These are phyloP conservation scores for Camponotus pennsylvanicus DNA, from an alignment of 1,140 invertebrate genomes.

Conservation along the genomic window DNA sequence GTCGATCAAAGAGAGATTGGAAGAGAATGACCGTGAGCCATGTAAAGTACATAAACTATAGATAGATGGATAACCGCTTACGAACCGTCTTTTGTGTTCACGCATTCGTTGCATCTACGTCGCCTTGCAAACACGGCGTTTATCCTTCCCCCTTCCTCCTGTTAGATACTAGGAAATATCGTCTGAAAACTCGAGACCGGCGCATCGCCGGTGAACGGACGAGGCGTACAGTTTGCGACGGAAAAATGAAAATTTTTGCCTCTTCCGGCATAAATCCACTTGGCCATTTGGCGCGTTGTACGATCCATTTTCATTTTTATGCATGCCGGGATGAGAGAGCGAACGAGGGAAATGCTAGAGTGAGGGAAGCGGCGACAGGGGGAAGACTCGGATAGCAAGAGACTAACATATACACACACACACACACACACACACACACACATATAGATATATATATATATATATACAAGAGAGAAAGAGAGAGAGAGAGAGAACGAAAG, in stretches of 20 bases:
- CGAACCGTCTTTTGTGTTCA: not conserved
- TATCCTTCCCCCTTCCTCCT: not conserved
- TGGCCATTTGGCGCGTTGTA: constrained; percentile 64
- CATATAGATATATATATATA: too few species aligned
- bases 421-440: too few species aligned
- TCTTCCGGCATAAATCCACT: constrained; percentile 66
- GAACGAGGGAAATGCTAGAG: constrained; percentile 18
- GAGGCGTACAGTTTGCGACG: constrained; percentile 51
- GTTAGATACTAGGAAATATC: constrained; percentile 32
- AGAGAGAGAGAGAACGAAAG: not conserved
- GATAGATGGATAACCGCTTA: constrained; percentile 23
- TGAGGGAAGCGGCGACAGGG: constrained; percentile 14
- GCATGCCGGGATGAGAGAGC: constrained; percentile 47
- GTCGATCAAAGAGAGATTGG: constrained; percentile 47
- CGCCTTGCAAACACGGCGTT: not conserved
- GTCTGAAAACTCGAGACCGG: constrained; percentile 30
- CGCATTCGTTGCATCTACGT: not conserved
- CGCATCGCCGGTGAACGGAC: not conserved
- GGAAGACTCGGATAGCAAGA: constrained; percentile 42
- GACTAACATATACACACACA: too few species aligned
- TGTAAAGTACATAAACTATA: not conserved
- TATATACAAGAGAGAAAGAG: not conserved
- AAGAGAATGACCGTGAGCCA: constrained; percentile 13
- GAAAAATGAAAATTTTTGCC: constrained; percentile 68
- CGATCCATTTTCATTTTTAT: constrained; percentile 74